A percentile compares a stretch with the other conserved stretches of the same genome.
Conservation (phyloP, 2,888 invertebrate genomes). For the Gymnosoma rotundatum region DNA sequence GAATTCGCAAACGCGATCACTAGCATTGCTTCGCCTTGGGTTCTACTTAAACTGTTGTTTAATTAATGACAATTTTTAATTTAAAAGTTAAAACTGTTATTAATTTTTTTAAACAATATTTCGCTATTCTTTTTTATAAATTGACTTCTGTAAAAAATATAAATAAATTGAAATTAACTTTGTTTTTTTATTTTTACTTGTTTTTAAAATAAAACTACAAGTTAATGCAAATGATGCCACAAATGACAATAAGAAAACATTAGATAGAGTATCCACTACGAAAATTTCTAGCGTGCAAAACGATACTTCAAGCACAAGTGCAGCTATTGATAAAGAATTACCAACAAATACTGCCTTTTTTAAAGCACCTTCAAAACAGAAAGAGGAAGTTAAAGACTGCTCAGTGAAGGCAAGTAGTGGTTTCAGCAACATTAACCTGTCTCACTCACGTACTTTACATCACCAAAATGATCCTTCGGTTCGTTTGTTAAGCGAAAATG, state of each 20-base stretch:
- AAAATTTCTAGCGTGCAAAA: conserved; percentile 20
- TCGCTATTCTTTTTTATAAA: too few relatives aligned
- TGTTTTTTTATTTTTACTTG: background rate
- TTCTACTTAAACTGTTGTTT: too few relatives aligned
- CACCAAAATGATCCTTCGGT: conserved; percentile 75
- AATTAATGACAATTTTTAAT: too few relatives aligned
- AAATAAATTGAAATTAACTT: background rate
- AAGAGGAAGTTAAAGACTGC: conserved; percentile 30
- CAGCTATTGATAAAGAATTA: conserved; percentile 56
- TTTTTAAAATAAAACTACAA: background rate
- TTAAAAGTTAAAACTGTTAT: too few relatives aligned
- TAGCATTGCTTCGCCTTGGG: too few relatives aligned
- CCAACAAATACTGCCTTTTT: conserved; percentile 71
- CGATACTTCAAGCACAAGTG: conserved; percentile 32
- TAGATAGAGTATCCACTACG: conserved; percentile 16
- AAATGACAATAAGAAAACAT: conserved; percentile 39
- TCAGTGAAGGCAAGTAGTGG: conserved; percentile 47
- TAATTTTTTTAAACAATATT: too few relatives aligned
- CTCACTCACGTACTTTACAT: conserved; percentile 79
- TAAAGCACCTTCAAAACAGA: conserved; percentile 65
- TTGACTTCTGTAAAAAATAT: too few relatives aligned
- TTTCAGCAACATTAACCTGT: conserved; percentile 75
- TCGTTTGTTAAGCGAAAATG: conserved; percentile 67
- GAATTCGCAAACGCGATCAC: too few relatives aligned
- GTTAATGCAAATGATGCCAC: conserved; percentile 25